Evolutionary conservation across 2,888 invertebrate genomes (phyloP).

Genomic region (Netelia inedita): DNA sequence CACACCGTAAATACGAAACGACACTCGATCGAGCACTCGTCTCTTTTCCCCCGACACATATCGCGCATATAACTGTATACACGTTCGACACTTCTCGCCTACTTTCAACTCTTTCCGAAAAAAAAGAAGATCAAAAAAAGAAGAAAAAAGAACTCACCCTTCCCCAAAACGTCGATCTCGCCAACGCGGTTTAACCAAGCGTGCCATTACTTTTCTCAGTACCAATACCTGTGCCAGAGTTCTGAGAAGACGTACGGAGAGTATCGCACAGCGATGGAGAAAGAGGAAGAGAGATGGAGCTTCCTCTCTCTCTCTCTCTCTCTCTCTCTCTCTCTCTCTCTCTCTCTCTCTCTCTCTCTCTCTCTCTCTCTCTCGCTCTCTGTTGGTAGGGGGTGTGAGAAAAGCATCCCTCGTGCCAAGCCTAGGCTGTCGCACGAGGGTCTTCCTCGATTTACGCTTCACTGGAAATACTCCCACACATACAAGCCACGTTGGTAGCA

Average conservation of each 20-base stretch:
- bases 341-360: too few species aligned
- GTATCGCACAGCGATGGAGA: neutral
- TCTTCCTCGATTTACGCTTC: conserved; percentile 74
- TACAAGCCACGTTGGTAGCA: conserved; percentile 56
- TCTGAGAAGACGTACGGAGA: neutral
- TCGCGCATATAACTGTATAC: neutral
- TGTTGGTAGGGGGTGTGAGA: neutral
- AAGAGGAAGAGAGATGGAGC: conserved; percentile 15
- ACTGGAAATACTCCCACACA: conserved; percentile 60
- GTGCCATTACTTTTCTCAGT: conserved; percentile 73
- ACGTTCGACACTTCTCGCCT: conserved; percentile 17
- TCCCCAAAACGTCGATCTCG: conserved; percentile 59
- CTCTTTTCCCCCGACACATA: conserved; percentile 39
- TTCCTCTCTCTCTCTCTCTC: too few species aligned
- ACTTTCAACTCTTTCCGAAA: conserved; percentile 32
- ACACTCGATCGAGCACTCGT: conserved; percentile 66
- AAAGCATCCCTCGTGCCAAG: conserved; percentile 47
- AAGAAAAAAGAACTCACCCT: conserved; percentile 16
- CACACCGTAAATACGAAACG: conserved; percentile 71
- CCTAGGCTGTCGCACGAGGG: conserved; percentile 72
- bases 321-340: too few species aligned
- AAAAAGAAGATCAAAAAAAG: neutral
- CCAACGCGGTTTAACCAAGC: conserved; percentile 72
- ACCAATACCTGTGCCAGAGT: conserved; percentile 30
- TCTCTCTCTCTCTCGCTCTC: neutral